These are phyloP conservation scores for Galaxias olidus DNA, from an alignment of 2,797 vertebrate species.

Conservation along the genomic window DNA sequence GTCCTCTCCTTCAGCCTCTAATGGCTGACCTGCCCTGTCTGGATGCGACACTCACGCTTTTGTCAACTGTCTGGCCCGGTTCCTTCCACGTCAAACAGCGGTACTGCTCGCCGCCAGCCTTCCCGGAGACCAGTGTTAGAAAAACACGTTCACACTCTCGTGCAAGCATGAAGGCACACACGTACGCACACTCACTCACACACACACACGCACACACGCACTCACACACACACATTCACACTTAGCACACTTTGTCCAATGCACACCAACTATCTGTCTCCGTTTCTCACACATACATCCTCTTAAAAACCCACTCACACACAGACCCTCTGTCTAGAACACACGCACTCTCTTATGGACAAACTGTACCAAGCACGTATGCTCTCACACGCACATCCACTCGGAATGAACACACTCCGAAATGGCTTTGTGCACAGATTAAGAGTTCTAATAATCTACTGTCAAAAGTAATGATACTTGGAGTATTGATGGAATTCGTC, in stretches of 20 bases:
- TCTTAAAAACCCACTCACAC: slow-evolving; percentile 47
- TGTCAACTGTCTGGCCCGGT: slow-evolving; percentile 94
- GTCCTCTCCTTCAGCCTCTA: slow-evolving; percentile 80
- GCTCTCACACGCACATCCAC: neutral
- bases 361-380: slow-evolving; percentile 26
- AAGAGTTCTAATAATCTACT: no score
- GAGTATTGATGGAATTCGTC: no score
- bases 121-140: slow-evolving; percentile 58
- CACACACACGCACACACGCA: slow-evolving; percentile 22
- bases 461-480: no score
- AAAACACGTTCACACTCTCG: slow-evolving; percentile 53
- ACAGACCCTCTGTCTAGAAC: slow-evolving; percentile 36
- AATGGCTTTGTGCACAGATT: slow-evolving; percentile 9
- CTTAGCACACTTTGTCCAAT: slow-evolving; percentile 55
- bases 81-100: slow-evolving; percentile 78
- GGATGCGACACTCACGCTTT: slow-evolving; percentile 85
- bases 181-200: slow-evolving; percentile 1
- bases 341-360: slow-evolving; percentile 14
- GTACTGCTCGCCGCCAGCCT: slow-evolving; percentile 71
- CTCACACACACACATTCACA: slow-evolving; percentile 12
- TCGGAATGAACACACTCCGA: neutral
- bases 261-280: slow-evolving; percentile 29
- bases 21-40: slow-evolving; percentile 88
- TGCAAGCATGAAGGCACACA: slow-evolving; percentile 44
- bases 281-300: slow-evolving; percentile 38